A percentile compares a stretch with the other conserved stretches of the same genome.
Conservation (phyloP, 2,113 vertebrate genomes). For the Sylvia atricapilla region DNA sequence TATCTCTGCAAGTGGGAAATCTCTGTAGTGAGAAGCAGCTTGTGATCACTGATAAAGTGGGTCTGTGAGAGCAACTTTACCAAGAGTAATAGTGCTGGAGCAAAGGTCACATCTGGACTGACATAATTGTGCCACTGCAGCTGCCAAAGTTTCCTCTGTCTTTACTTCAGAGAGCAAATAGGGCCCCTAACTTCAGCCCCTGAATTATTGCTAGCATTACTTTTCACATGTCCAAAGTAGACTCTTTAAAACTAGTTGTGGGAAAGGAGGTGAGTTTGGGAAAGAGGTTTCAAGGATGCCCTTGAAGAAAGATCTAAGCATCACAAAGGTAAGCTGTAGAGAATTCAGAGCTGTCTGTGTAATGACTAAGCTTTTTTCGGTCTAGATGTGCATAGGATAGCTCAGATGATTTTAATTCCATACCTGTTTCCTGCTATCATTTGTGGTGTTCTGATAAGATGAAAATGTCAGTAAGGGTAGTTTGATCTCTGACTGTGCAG, state of each 20-base stretch:
- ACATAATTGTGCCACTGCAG: neutral
- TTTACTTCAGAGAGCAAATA: neutral
- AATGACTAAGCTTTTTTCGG: neutral
- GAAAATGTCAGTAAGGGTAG: neutral
- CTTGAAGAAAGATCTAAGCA: neutral
- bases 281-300: neutral
- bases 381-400: neutral
- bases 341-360: neutral
- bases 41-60: neutral
- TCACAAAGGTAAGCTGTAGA: neutral
- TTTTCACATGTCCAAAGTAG: neutral
- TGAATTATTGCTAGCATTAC: neutral
- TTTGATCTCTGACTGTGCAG: neutral
- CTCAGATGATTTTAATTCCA: neutral
- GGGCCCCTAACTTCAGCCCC: neutral
- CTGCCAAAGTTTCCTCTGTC: neutral
- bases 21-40: neutral
- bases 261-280: neutral
- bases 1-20: neutral
- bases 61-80: neutral
- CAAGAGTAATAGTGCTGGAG: neutral
- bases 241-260: neutral
- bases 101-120: neutral
- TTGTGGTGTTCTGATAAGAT: neutral
- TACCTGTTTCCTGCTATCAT: neutral